Evolutionary conservation across 2,113 vertebrate genomes (phyloP).

Genomic region (Megaceryle torquata): DNA sequence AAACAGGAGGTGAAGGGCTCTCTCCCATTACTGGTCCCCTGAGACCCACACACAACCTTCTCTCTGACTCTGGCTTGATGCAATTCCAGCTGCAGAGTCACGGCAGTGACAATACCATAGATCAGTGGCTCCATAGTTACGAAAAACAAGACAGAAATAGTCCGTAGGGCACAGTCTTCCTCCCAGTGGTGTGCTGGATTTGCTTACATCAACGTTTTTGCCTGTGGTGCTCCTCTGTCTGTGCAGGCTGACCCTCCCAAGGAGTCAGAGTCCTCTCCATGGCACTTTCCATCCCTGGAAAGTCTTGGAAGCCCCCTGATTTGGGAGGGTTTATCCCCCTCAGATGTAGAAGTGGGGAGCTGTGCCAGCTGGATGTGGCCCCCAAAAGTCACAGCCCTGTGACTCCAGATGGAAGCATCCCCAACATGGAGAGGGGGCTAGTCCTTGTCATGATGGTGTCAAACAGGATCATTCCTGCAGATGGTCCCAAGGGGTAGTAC

Average conservation of each 20-base stretch:
- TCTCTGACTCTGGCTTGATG: not conserved
- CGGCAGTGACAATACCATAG: slow-evolving; percentile 27
- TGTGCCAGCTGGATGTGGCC: fast-evolving
- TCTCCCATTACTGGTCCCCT: slow-evolving; percentile 41
- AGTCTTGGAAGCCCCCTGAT: not conserved
- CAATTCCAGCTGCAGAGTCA: slow-evolving; percentile 35
- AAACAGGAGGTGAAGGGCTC: slow-evolving; percentile 59
- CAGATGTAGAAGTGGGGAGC: too few relatives aligned
- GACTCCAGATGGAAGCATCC: not conserved
- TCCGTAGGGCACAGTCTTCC: not conserved
- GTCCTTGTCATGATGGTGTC: fast-evolving
- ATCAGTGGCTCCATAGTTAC: slow-evolving; percentile 34
- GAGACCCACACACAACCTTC: not conserved
- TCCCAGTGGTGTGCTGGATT: not conserved
- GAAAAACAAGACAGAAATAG: slow-evolving; percentile 47
- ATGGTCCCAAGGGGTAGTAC: fast-evolving
- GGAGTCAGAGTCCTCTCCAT: not conserved
- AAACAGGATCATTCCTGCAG: fast-evolving
- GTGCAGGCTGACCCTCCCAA: not conserved
- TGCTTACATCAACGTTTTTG: not conserved
- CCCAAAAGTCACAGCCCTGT: not conserved
- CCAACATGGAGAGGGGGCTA: not conserved
- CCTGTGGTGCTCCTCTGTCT: not conserved
- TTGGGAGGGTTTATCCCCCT: not conserved
- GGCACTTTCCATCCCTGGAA: not conserved